phyloP scores from a whole-genome alignment of 2,888 invertebrate genomes.

The Helleia helle region DNA sequence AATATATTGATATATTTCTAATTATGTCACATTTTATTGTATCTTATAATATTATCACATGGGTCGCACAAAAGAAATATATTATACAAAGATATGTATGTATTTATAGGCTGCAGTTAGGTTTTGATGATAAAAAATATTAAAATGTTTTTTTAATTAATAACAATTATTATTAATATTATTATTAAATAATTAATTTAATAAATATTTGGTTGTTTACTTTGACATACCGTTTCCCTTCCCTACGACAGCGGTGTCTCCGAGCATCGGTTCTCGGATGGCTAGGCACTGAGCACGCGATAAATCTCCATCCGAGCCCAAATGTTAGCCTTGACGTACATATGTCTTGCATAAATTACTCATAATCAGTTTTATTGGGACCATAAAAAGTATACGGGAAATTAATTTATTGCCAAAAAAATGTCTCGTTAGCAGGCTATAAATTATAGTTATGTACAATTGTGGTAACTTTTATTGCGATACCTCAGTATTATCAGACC shows the following conservation, averaged over 20 bases:
- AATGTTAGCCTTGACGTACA: slow-evolving; percentile 25
- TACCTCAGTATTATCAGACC: not conserved
- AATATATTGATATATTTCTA: too few relatives aligned
- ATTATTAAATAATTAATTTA: too few relatives aligned
- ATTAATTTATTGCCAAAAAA: not conserved
- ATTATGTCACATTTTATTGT: too few relatives aligned
- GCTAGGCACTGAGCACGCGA: slow-evolving; percentile 15
- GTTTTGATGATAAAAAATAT: too few relatives aligned
- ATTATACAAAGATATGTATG: too few relatives aligned
- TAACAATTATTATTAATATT: too few relatives aligned
- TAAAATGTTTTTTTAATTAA: too few relatives aligned
- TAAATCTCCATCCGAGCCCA: slow-evolving; percentile 27
- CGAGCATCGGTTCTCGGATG: slow-evolving; percentile 6
- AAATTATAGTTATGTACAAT: slow-evolving; percentile 2
- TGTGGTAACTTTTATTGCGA: slow-evolving; percentile 4
- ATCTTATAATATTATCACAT: too few relatives aligned
- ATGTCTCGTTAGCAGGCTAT: not conserved
- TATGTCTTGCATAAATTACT: slow-evolving; percentile 42
- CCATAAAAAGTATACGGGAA: slow-evolving; percentile 15
- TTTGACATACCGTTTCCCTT: not conserved
- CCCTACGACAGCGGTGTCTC: not conserved
- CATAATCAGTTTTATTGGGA: slow-evolving; percentile 54
- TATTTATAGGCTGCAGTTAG: too few relatives aligned
- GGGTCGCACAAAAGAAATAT: too few relatives aligned
- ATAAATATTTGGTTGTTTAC: too few relatives aligned